Base-by-base conservation (phyloP, 2,888 invertebrate genomes). In the Philonicus albiceps region DNA sequence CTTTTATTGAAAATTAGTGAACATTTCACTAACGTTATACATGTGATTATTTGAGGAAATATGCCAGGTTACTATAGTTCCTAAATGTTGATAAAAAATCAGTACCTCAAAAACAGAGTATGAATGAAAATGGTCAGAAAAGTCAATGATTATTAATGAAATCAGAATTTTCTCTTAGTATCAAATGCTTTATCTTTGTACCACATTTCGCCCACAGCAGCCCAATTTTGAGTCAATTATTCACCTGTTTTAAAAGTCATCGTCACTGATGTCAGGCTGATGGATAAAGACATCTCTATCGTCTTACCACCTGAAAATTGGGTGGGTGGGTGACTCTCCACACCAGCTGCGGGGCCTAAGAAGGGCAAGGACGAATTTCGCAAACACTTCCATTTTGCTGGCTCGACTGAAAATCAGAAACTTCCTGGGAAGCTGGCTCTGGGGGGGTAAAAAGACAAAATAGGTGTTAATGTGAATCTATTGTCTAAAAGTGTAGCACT, bases 401-500 rank as follows among this genome's bases (percentile, higher is more conserved):
- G 64, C 64, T 19, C 64, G 11, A 11, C 64, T 19, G 64, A 64
- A 74, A 74, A 74, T 74, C 30, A 34, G 74, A 13, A 74, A 74
- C n/a, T 16, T 8, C 3, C 34, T 4, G 19, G 19, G 74, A 37
- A 74, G 16, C 31, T 31, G n/a, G 74, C 74, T 74, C 31, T 16
- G n/a, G 74, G 74, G 31, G 37, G n/a, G n/a, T n/a, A 74, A 31
- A 37, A 31, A 74, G 74, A 74, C 76, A 76, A 55, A 78, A 49
- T 34, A 81, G 81, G 81, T 81, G 81, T 34, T 81, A 81, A 81
- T 81, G 64, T 64, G 81, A 53, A 34, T 31, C 55, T 81, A 81
- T 81, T 81, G 81, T 81, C 81, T 81, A n/a, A 81, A 55, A 81
- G 55, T 55, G 55, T 81, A 81, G 11, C 81, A 53, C 55, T 55